These are phyloP conservation scores for Mythimna pallens DNA, from an alignment of 2,888 invertebrate species.

Conservation along the genomic window DNA sequence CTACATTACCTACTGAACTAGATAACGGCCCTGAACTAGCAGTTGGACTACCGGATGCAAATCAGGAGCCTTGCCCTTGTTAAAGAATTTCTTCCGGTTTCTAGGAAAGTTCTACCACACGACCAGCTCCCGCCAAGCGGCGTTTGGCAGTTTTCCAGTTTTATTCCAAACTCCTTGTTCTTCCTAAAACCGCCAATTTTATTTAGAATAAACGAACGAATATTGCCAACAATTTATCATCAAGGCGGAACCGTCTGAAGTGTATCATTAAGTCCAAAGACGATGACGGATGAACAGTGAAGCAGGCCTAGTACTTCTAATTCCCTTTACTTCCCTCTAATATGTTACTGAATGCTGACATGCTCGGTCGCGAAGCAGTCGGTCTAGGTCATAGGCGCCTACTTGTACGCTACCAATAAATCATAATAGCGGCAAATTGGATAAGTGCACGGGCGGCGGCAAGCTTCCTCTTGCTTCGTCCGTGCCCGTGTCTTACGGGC, in stretches of 20 bases:
- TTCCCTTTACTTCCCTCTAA: constrained; percentile 39
- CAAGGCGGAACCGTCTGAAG: background rate
- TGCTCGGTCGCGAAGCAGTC: constrained; percentile 56
- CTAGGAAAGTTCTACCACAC: background rate
- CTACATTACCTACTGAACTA: no score
- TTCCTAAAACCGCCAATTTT: background rate
- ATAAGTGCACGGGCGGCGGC: constrained; percentile 84
- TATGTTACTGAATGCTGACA: constrained; percentile 48
- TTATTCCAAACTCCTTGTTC: constrained; percentile 7
- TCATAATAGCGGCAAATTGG: constrained; percentile 88
- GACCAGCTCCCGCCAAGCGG: no score
- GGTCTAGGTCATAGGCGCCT: constrained; percentile 87
- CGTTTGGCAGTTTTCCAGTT: constrained; percentile 23
- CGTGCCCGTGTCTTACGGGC: constrained; percentile 76
- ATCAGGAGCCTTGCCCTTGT: constrained; percentile 8
- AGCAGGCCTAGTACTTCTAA: constrained; percentile 9
- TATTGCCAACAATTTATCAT: background rate
- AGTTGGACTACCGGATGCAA: constrained; percentile 6
- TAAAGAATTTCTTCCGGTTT: constrained; percentile 21
- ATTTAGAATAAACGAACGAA: background rate
- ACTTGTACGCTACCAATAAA: constrained; percentile 83
- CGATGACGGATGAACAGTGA: background rate
- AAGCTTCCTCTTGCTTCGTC: constrained; percentile 87
- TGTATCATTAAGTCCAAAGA: constrained; percentile 10
- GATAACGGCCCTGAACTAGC: background rate